Conservation (phyloP, 2,113 vertebrate species). For the Hyaena hyaena region DNA sequence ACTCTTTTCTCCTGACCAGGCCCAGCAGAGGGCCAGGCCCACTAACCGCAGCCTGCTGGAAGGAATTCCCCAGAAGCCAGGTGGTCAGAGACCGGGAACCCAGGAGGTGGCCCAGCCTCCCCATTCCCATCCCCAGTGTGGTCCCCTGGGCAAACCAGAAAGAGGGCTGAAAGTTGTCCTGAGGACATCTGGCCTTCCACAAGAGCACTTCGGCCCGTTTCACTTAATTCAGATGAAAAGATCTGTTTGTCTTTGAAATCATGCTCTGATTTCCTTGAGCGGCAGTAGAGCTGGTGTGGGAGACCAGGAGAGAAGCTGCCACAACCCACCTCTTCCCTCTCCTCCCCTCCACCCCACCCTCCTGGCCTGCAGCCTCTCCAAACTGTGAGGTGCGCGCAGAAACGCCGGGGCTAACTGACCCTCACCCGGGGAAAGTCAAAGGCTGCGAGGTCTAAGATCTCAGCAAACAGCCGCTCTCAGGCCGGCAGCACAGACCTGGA, state of each 20-base stretch:
- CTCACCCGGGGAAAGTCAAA: not conserved
- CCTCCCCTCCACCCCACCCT: not conserved
- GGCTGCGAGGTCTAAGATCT: not conserved
- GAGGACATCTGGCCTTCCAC: not conserved
- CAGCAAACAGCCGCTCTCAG: not conserved
- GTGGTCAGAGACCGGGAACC: not conserved
- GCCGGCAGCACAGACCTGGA: not conserved
- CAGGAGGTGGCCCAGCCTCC: not conserved
- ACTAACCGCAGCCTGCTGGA: not conserved
- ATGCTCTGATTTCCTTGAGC: not conserved
- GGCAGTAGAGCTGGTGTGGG: not conserved
- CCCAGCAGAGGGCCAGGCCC: slow-evolving; percentile 30
- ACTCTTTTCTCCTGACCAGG: not conserved
- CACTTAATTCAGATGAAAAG: not conserved
- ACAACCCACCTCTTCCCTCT: not conserved
- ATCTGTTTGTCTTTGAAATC: not conserved
- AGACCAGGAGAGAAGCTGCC: not conserved
- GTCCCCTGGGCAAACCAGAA: not conserved
- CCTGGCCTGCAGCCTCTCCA: not conserved
- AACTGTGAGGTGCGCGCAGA: not conserved
- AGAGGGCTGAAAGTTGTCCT: not conserved
- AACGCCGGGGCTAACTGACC: not conserved
- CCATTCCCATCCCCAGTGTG: not conserved
- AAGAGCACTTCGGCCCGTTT: not conserved
- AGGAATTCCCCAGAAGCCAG: not conserved